Conservation (phyloP, 30 jellyfish, hydroid and myxozoan genomes). For the Aurelia aurita region DNA sequence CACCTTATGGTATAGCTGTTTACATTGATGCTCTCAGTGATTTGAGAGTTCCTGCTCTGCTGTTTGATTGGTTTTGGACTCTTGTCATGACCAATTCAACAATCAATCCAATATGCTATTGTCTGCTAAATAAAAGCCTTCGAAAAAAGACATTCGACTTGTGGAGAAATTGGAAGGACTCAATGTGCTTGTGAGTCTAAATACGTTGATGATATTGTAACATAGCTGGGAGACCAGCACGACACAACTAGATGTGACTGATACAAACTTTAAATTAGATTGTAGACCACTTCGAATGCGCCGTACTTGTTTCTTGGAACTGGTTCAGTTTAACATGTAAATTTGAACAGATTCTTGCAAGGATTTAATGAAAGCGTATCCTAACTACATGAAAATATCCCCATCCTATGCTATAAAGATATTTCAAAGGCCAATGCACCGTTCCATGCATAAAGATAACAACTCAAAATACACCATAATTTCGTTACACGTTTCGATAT, state of each 20-base stretch:
- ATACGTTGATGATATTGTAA: not conserved
- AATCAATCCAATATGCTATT: slow-evolving; percentile 25
- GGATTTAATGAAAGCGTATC: too few relatives aligned
- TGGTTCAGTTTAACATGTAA: not conserved
- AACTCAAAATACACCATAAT: too few relatives aligned
- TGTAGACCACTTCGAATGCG: not conserved
- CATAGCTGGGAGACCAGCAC: not conserved
- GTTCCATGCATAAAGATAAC: too few relatives aligned
- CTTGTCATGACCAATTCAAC: not conserved
- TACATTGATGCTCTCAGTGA: not conserved
- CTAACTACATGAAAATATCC: too few relatives aligned
- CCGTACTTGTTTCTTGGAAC: not conserved
- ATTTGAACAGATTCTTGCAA: too few relatives aligned
- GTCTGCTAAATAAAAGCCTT: slow-evolving; percentile 9
- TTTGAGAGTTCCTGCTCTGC: not conserved
- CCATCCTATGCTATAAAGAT: too few relatives aligned
- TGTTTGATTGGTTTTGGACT: slow-evolving; percentile 7
- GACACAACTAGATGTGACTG: too few relatives aligned
- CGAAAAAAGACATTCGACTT: slow-evolving; percentile 1
- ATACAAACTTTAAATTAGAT: too few relatives aligned
- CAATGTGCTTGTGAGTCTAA: too few relatives aligned
- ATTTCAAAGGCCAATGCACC: too few relatives aligned
- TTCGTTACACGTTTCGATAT: too few relatives aligned
- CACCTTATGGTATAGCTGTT: slow-evolving; percentile 2
- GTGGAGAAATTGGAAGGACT: slow-evolving; percentile 1